Base-by-base conservation (phyloP, 2,797 vertebrate species). In the Delichon dasypus region DNA sequence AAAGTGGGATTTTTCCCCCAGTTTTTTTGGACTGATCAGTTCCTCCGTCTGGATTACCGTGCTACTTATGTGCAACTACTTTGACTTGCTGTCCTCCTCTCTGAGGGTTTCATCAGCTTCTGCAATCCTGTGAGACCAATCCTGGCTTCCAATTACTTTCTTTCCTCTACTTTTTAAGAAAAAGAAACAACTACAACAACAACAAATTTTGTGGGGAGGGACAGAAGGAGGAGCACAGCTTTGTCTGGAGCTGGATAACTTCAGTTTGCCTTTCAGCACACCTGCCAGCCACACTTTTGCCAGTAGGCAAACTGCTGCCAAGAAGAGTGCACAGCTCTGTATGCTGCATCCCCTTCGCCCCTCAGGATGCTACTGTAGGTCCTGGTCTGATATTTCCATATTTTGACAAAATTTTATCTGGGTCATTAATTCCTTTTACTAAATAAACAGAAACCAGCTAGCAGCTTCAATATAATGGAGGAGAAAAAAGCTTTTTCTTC, bases 261-360 rank as follows among this genome's bases (percentile, higher is more conserved):
- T 22, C 25, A 15, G 13, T 27, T 62, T 77, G 30, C 29, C 47
- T 38, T 8, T n/a, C n/a, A 61, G 55, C 11, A 23, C 9, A 44
- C 2, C 0, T 50, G 25, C 26, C 87, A 50, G 40, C 7, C n/a
- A n/a, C n/a, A n/a, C n/a, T n/a, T n/a, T n/a, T n/a, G n/a, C n/a
- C 32, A 17, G 19, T 0, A 13, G 45, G 40, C 11, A 17, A 79
- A 58, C 25, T 60, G 22, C 36, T 72, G 40, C 40, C 48, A 40
- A 32, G 30, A 5, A 2, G 32, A 61, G 21, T 3, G 0, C 7
- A 27, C 30, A 77, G 42, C 26, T 61, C 58, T 22, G 13, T 19
- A 23, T 0, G 0, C 29, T 34, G 25, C 29, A 27, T 36, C 20
- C 32, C 5, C 13, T 62, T 29, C 22, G 5, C 4, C 32, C 40